A percentile compares a stretch with the other conserved stretches of the same genome.
Conservation (phyloP, 1,140 invertebrate genomes). For the Hirudo medicinalis region DNA sequence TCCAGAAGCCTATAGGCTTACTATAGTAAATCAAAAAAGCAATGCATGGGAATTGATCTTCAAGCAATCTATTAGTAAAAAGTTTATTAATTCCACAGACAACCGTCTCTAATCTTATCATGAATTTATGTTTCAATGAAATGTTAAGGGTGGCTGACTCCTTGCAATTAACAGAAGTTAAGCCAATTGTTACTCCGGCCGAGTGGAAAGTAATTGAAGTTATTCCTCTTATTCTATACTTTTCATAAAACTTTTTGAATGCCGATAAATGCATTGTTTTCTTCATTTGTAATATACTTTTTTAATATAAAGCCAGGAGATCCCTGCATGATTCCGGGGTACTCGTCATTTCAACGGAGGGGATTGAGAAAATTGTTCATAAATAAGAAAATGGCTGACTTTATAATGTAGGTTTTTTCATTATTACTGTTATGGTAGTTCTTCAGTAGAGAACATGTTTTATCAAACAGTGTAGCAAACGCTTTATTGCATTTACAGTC, state of each 20-base stretch:
- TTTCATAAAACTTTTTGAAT: background rate
- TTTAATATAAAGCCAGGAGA: constrained; percentile 52
- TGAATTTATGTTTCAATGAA: constrained; percentile 54
- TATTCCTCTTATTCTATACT: constrained; percentile 11
- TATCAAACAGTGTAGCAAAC: no score
- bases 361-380: no score
- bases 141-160: constrained; percentile 76
- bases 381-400: no score
- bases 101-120: background rate
- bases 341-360: no score
- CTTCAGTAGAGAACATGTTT: no score
- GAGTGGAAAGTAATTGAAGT: constrained; percentile 60
- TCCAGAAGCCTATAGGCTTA: no score
- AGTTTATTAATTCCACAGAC: background rate
- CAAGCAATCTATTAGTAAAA: background rate
- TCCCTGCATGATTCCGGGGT: constrained; percentile 70
- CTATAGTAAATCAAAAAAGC: no score
- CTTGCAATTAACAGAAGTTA: constrained; percentile 64
- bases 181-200: constrained; percentile 71
- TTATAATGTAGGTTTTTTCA: no score
- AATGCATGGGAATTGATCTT: background rate
- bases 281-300: constrained; percentile 11
- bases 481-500: no score
- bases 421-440: no score
- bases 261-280: background rate